Conservation (phyloP, 2,797 vertebrate genomes). For the Propithecus perrieri region DNA sequence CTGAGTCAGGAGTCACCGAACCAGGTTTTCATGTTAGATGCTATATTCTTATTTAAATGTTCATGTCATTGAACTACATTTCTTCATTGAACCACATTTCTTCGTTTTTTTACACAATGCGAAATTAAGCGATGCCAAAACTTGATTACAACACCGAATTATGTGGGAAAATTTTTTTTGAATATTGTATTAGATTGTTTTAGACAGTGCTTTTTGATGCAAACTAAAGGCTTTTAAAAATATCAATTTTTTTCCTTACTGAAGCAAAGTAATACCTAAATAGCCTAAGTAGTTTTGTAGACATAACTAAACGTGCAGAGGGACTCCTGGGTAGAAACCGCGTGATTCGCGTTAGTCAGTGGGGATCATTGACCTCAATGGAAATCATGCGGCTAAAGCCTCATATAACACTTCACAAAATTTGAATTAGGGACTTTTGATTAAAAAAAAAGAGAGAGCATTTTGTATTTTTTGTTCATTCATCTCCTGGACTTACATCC, state of each 20-base stretch:
- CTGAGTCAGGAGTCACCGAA: not conserved
- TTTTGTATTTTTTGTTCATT: not conserved
- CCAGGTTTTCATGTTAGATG: not conserved
- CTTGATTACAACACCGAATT: slow-evolving; percentile 9
- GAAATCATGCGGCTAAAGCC: not conserved
- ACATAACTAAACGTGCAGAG: slow-evolving; percentile 47
- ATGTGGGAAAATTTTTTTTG: not conserved
- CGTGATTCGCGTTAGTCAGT: slow-evolving; percentile 22
- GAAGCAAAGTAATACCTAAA: slow-evolving; percentile 53
- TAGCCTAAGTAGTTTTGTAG: slow-evolving; percentile 49
- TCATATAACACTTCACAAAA: slow-evolving; percentile 26
- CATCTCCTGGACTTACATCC: not conserved
- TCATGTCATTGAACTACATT: not conserved
- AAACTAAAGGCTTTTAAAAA: slow-evolving; percentile 35
- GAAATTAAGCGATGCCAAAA: not conserved
- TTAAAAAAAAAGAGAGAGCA: not conserved
- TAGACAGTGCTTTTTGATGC: not conserved
- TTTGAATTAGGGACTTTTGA: slow-evolving; percentile 30
- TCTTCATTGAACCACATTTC: not conserved
- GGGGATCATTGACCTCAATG: not conserved
- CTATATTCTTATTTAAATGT: not conserved
- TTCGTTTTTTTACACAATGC: not conserved
- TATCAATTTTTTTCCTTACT: slow-evolving; percentile 17
- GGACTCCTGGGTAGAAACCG: not conserved
- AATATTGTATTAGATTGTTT: slow-evolving; percentile 41